Percentiles rank a stretch among this genome's conserved stretches.
Conservation (phyloP, 2,113 vertebrate genomes). For the Emydocephalus ijimae region DNA sequence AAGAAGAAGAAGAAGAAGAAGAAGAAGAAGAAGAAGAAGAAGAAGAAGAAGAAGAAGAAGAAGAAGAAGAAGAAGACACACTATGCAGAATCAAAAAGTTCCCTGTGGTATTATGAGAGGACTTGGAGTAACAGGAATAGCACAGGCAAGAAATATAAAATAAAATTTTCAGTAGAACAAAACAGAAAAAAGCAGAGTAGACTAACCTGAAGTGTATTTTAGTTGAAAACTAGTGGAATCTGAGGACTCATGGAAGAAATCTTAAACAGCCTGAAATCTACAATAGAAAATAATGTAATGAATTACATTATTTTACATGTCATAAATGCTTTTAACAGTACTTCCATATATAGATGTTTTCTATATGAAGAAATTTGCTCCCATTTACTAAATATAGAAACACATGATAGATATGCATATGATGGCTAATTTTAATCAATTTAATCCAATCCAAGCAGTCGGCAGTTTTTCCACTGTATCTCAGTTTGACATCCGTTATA, state of each 20-base stretch:
- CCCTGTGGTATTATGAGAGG: neutral
- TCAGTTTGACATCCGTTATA: rapidly evolving
- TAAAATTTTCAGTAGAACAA: neutral
- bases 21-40: no score
- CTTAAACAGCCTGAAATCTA: neutral
- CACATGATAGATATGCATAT: neutral
- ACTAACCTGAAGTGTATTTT: neutral
- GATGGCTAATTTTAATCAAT: neutral
- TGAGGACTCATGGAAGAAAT: neutral
- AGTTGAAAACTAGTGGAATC: neutral
- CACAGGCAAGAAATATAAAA: neutral
- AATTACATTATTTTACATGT: neutral
- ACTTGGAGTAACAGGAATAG: neutral
- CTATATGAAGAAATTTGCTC: neutral
- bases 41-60: no score
- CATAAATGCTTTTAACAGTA: neutral
- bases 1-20: no score
- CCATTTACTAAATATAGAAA: neutral
- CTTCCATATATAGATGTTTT: neutral
- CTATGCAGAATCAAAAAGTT: neutral
- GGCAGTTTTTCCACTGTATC: neutral
- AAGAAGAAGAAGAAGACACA: neutral
- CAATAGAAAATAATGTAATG: neutral
- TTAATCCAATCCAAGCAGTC: neutral
- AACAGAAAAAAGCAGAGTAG: neutral